Percentiles rank a stretch among this genome's conserved stretches.
Evolutionary conservation across 2,113 vertebrate genomes (phyloP).

Genomic region (Passerina amoena): DNA sequence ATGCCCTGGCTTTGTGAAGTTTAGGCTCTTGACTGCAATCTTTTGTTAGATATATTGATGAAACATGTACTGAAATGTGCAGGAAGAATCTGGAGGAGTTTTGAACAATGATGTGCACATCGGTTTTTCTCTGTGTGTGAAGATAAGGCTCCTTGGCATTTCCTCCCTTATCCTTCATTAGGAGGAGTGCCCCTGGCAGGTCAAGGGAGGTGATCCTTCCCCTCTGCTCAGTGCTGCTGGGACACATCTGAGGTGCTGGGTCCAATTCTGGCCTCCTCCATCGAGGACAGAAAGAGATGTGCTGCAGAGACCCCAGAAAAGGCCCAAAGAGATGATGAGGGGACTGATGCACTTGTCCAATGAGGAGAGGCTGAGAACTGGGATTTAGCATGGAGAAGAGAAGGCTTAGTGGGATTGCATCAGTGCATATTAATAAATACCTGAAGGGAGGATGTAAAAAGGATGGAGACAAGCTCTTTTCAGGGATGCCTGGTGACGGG

Average conservation of each 20-base stretch:
- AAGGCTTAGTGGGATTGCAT: background rate
- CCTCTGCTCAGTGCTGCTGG: background rate
- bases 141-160: constrained; percentile 41
- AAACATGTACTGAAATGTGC: background rate
- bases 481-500: background rate
- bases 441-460: background rate
- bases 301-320: background rate
- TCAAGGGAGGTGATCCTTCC: background rate
- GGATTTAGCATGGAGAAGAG: background rate
- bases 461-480: background rate
- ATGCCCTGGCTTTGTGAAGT: background rate
- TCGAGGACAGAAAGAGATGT: fast-evolving
- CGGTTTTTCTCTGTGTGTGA: background rate
- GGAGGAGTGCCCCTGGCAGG: background rate
- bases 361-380: background rate
- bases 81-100: constrained; percentile 17
- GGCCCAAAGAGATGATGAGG: background rate
- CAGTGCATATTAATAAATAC: background rate
- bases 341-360: background rate
- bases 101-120: background rate
- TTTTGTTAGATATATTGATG: background rate
- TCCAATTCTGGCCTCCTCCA: background rate
- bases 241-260: background rate
- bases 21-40: background rate
- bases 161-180: background rate